Conservation (phyloP, 2,797 vertebrate species). For the Acanthurus lineatus region DNA sequence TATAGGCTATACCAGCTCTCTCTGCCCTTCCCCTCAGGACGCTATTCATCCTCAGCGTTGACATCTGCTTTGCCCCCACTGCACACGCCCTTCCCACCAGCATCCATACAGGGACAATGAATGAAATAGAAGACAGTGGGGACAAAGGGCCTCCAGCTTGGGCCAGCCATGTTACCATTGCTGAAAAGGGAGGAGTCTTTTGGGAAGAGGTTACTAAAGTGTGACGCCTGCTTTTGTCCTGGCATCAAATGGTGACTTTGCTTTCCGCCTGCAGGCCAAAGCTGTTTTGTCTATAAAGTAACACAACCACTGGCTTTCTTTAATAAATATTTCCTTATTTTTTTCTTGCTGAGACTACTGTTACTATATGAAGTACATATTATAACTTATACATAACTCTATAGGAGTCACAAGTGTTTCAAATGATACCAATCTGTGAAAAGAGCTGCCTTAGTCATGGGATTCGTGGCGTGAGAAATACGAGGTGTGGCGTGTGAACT, state of each 20-base stretch:
- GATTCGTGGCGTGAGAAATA: no score
- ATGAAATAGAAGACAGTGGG: conserved; percentile 51
- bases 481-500: no score
- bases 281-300: background rate
- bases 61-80: conserved; percentile 70
- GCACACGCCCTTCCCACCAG: conserved; percentile 61
- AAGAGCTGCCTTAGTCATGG: no score
- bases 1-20: conserved; percentile 50
- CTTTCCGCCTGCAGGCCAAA: background rate
- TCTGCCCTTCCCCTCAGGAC: conserved; percentile 59
- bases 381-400: no score
- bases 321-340: background rate
- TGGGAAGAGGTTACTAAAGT: conserved; percentile 23
- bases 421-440: no score
- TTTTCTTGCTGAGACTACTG: no score
- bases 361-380: no score
- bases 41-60: conserved; percentile 61
- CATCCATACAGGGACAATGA: conserved; percentile 64
- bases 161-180: conserved; percentile 24
- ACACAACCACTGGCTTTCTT: background rate
- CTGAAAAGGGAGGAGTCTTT: conserved; percentile 32
- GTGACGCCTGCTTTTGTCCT: conserved; percentile 14
- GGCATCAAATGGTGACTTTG: background rate
- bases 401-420: no score
- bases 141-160: conserved; percentile 56